Percentiles rank a stretch among this genome's conserved stretches.
phyloP scores from a whole-genome alignment of 2,113 vertebrate genomes.

The Hippocampus mohnikei region DNA sequence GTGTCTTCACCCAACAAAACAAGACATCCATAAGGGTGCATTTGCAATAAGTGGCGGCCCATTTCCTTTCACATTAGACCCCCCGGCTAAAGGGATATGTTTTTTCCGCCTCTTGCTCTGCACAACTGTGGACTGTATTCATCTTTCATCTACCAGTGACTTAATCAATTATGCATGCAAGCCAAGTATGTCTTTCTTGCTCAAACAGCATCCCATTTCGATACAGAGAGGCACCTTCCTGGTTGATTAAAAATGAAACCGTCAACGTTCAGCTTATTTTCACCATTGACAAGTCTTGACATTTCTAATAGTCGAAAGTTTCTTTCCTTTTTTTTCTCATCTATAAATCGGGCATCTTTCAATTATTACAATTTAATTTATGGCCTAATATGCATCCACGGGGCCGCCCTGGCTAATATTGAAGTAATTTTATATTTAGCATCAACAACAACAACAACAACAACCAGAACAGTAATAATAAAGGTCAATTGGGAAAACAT shows the following conservation, averaged over 20 bases:
- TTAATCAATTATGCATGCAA: constrained; percentile 63
- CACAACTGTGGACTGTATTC: constrained; percentile 34
- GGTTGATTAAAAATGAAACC: constrained; percentile 23
- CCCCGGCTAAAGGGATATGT: constrained; percentile 38
- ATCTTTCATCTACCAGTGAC: constrained; percentile 54
- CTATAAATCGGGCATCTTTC: neutral
- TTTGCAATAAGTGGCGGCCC: constrained; percentile 59
- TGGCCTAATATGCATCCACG: no score
- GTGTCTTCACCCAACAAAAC: constrained; percentile 30
- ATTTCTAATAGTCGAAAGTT: neutral
- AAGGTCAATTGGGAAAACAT: no score
- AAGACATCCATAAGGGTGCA: constrained; percentile 48
- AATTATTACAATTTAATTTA: neutral
- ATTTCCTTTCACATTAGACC: constrained; percentile 64
- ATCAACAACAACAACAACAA: no score
- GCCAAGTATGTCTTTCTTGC: constrained; percentile 42
- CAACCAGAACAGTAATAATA: no score
- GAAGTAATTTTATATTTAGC: no score
- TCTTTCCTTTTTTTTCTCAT: neutral
- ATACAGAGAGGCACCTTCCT: constrained; percentile 17
- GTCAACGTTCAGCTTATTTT: constrained; percentile 4
- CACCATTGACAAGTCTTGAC: neutral
- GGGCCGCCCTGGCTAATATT: no score
- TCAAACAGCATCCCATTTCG: constrained; percentile 39
- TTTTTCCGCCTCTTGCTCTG: constrained; percentile 41